A percentile compares a stretch with the other conserved stretches of the same genome.
Conservation (phyloP, 2,113 vertebrate species). For the Pontoporia blainvillei region DNA sequence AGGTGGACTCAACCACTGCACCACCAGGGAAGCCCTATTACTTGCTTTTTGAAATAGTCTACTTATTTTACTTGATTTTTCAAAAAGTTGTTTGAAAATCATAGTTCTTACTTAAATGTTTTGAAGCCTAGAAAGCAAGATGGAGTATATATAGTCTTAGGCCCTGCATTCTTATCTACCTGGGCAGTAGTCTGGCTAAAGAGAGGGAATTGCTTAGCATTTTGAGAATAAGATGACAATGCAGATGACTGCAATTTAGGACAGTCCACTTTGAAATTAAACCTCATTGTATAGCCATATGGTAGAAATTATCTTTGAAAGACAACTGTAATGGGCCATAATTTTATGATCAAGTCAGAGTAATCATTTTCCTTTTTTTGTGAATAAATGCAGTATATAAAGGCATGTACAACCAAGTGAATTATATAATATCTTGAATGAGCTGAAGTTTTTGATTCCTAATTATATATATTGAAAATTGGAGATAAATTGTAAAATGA, state of each 20-base stretch:
- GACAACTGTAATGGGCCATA: background rate
- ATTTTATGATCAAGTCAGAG: background rate
- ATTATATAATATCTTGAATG: background rate
- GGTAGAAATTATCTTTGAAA: background rate
- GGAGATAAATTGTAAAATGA: background rate
- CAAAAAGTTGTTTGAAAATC: background rate
- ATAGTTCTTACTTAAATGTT: background rate
- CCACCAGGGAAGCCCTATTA: background rate
- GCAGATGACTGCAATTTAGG: background rate
- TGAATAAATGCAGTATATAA: background rate
- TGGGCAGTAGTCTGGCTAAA: background rate
- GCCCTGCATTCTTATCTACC: background rate
- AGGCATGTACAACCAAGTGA: background rate
- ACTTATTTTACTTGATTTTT: slow-evolving; percentile 6
- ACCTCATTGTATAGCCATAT: background rate
- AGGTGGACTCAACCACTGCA: too few species aligned
- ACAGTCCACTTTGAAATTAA: background rate
- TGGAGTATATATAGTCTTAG: background rate
- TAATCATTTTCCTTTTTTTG: background rate
- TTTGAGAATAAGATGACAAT: background rate
- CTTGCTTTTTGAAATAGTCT: background rate
- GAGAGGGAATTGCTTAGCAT: background rate
- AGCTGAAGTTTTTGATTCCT: background rate
- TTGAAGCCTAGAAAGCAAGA: background rate
- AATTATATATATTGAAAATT: background rate